phyloP scores from a whole-genome alignment of 2,888 invertebrate species.

The Ophonus ardosiacus region DNA sequence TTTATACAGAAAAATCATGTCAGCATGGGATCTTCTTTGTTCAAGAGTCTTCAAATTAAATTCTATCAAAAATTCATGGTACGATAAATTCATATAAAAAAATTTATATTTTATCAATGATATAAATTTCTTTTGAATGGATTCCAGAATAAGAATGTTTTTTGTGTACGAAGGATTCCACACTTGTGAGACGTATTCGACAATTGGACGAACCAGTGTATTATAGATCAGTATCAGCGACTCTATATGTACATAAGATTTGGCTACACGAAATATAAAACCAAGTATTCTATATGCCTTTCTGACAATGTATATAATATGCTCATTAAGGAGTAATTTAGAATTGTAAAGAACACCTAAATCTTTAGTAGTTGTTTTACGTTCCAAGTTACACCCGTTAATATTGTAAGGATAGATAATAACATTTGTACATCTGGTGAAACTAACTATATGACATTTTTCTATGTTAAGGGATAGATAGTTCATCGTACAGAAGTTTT shows the following conservation, averaged over 20 bases:
- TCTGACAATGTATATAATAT: background rate
- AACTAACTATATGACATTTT: background rate
- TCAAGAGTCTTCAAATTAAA: too few relatives aligned
- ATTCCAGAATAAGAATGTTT: background rate
- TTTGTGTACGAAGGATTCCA: background rate
- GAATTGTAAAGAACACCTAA: background rate
- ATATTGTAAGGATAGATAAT: conserved; percentile 5
- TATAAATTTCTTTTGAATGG: background rate
- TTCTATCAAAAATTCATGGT: background rate
- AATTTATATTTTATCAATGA: background rate
- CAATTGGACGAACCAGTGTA: background rate
- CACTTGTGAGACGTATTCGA: too few relatives aligned
- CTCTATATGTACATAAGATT: background rate
- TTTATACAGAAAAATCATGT: too few relatives aligned
- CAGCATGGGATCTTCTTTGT: too few relatives aligned
- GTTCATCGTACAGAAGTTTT: too few relatives aligned
- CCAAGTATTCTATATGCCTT: background rate
- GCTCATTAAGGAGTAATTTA: background rate
- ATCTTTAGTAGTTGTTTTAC: background rate
- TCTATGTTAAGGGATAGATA: background rate
- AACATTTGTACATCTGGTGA: background rate
- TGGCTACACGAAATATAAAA: background rate
- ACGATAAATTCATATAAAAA: background rate
- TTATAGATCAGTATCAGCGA: background rate
- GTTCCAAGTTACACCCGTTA: background rate